phyloP scores from a whole-genome alignment of 1,140 invertebrate genomes.

The Metopolophium dirhodum region DNA sequence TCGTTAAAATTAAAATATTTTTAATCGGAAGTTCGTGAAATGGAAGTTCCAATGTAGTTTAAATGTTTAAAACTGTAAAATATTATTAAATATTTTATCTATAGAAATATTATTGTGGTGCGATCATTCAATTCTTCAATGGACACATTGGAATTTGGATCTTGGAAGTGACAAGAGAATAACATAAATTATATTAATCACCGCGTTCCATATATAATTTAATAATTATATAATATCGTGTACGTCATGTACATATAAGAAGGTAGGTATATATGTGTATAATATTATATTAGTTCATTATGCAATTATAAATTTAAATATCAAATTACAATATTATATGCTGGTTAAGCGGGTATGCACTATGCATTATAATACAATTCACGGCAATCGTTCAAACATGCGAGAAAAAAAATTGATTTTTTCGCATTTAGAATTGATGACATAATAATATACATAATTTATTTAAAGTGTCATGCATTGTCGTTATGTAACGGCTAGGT shows the following conservation, averaged over 20 bases:
- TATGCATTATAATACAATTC: not conserved
- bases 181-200: not conserved
- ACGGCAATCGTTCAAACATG: not conserved
- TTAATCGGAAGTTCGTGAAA: too few relatives aligned
- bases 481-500: not conserved
- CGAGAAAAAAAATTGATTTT: slow-evolving; percentile 22
- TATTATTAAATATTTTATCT: not conserved
- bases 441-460: not conserved
- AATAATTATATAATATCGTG: not conserved
- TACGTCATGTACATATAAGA: not conserved
- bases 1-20: too few relatives aligned
- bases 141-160: not conserved
- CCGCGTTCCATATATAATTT: not conserved
- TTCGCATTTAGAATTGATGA: not conserved
- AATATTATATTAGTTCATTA: not conserved
- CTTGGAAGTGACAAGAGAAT: not conserved
- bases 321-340: not conserved
- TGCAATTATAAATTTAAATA: slow-evolving; percentile 10
- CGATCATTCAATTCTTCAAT: not conserved
- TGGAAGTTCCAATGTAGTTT: too few relatives aligned
- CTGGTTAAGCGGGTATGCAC: not conserved
- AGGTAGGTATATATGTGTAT: not conserved
- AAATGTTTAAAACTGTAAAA: not conserved
- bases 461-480: not conserved
- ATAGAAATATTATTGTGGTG: not conserved